Evolutionary conservation across 2,113 vertebrate species (phyloP).

Genomic region (Hypomesus transpacificus): DNA sequence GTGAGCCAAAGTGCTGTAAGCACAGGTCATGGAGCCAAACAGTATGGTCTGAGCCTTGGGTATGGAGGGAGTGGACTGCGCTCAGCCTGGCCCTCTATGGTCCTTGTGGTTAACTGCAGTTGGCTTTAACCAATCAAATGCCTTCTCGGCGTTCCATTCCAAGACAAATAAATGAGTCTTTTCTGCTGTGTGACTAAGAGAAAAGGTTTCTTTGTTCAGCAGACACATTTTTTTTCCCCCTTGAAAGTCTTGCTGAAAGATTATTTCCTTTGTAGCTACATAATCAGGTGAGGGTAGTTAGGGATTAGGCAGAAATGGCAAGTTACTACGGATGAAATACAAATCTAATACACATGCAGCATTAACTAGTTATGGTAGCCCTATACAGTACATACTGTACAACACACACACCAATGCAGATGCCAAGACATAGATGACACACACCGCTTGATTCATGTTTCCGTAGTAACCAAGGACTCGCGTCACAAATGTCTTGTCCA

Average conservation of each 20-base stretch:
- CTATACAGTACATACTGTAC: conserved; percentile 4
- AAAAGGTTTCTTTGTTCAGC: conserved; percentile 35
- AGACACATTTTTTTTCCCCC: conserved; percentile 1
- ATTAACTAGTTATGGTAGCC: neutral
- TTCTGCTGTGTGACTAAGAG: conserved; percentile 4
- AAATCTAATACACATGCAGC: conserved; percentile 15
- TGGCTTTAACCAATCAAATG: conserved; percentile 42
- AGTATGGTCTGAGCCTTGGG: neutral
- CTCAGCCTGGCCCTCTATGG: conserved; percentile 16
- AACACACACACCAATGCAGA: conserved; percentile 24
- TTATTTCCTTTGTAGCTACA: conserved; percentile 16
- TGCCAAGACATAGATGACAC: conserved; percentile 22
- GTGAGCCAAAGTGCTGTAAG: conserved; percentile 4
- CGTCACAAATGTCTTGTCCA: conserved; percentile 37
- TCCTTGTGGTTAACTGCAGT: conserved; percentile 33
- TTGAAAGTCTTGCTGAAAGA: conserved; percentile 6
- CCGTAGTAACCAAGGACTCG: neutral
- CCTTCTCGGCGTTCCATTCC: conserved; percentile 20
- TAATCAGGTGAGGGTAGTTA: conserved; percentile 31
- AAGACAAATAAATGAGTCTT: conserved; percentile 42
- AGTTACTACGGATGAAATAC: conserved; percentile 19
- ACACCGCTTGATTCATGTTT: neutral
- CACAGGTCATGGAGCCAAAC: conserved; percentile 13
- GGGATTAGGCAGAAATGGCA: conserved; percentile 36
- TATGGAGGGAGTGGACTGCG: conserved; percentile 6